Conservation (phyloP, 2,797 vertebrate genomes). For the Triplophysa yarkandensis region DNA sequence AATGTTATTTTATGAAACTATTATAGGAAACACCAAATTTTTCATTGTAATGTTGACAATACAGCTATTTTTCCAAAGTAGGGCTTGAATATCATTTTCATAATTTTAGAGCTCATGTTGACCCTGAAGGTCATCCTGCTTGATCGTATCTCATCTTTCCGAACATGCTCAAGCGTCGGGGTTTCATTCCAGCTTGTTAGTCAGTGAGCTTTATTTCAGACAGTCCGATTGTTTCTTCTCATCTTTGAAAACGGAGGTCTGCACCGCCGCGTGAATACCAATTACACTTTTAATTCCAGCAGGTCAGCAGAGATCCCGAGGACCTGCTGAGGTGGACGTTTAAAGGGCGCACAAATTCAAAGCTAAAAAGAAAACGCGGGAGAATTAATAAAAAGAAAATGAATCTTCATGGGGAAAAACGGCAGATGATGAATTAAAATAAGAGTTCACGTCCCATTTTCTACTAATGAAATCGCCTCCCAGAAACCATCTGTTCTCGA, state of each 20-base stretch:
- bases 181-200: slow-evolving; percentile 3
- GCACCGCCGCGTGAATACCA: slow-evolving; percentile 11
- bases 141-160: background rate
- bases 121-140: background rate
- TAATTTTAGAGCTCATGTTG: no score
- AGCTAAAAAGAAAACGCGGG: slow-evolving; percentile 13
- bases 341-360: slow-evolving; percentile 27
- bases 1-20: no score
- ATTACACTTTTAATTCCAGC: slow-evolving; percentile 48
- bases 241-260: background rate
- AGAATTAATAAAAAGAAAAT: slow-evolving; percentile 43
- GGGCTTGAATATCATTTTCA: no score
- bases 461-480: slow-evolving; percentile 16
- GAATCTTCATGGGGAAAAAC: slow-evolving; percentile 31
- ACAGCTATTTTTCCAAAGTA: no score
- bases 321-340: slow-evolving; percentile 31
- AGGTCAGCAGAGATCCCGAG: slow-evolving; percentile 39
- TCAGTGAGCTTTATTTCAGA: slow-evolving; percentile 8
- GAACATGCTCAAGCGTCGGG: background rate
- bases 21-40: no score
- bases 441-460: slow-evolving; percentile 20
- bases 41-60: no score
- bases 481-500: slow-evolving; percentile 17
- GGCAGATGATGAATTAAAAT: slow-evolving; percentile 35
- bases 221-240: slow-evolving; percentile 2